Base-by-base conservation (phyloP, 1,140 invertebrate genomes). In the Platyscapa corneri region DNA sequence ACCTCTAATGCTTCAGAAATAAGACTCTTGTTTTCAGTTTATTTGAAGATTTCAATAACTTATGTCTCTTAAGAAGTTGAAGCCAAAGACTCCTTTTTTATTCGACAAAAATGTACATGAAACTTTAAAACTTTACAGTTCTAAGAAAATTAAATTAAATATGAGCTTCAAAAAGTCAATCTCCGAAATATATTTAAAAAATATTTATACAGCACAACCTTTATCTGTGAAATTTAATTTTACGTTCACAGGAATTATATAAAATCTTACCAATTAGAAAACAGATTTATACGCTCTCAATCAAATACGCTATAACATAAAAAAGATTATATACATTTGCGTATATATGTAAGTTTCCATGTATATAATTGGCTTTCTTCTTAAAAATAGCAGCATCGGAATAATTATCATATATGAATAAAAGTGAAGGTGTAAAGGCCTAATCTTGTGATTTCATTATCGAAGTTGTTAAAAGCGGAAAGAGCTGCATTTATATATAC, bases 161-260 rank as follows among this genome's bases (percentile, higher is more conserved):
- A 32, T 7, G 39, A 72, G 39, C 67, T 39, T 72, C 10, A 72
- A 72, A 39, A 39, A 39, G 16, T 72, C 34, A 72, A 72, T 39
- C 23, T 0, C 67, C 34, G 16, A 72, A n/a, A 34, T 72, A 39
- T 32, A 42, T 18, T 74, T 42, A 12, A 86, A 84, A 89, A 60
- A 60, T 27, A 60, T 27, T 60, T 60, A 60, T 60, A 10, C 3
- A 60, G 14, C 49, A 7, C 12, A n/a, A 53, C 49, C 16, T 53
- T 53, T 10, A 27, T 27, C 56, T 56, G 2, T 3, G 18, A 20
- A 18, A 18, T 60, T 60, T 60, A 5, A 60, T 60, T 60, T 27
- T 60, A 27, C 2, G 3, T 60, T 6, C 27, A 60, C 56, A 60
- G 27, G 27, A 5, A 60, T 27, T 27, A 14, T 27, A 23, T 60